phyloP scores from a whole-genome alignment of 1,140 invertebrate species.

The Diuraphis noxia region DNA sequence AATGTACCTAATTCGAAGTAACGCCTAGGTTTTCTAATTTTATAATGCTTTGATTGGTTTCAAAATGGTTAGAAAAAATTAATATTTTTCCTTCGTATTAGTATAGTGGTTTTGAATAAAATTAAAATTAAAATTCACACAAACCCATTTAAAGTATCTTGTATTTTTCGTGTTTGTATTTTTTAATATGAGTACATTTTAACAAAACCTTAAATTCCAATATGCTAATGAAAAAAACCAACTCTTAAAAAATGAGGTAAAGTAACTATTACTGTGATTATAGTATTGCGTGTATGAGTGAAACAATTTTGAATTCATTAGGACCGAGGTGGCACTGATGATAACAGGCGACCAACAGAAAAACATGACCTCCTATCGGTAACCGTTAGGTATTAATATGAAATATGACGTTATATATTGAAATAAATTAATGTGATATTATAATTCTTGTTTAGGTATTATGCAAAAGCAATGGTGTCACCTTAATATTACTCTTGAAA shows the following conservation, averaged over 20 bases:
- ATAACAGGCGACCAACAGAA: background rate
- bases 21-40: background rate
- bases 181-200: background rate
- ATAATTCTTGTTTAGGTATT: background rate
- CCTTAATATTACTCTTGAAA: too few species aligned
- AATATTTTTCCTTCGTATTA: background rate
- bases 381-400: background rate
- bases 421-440: background rate
- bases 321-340: background rate
- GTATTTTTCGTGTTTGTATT: background rate
- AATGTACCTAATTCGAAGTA: background rate
- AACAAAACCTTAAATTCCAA: background rate
- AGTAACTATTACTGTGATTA: background rate
- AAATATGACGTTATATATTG: background rate
- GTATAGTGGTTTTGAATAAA: background rate
- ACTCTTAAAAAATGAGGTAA: background rate
- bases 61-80: too few species aligned
- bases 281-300: background rate
- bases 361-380: background rate
- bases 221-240: background rate
- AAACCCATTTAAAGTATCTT: background rate
- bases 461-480: background rate
- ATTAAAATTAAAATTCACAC: background rate
- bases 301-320: background rate
- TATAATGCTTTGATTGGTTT: background rate